A percentile compares a stretch with the other conserved stretches of the same genome.
These are phyloP conservation scores for Ridgeia piscesae DNA, from an alignment of 1,140 invertebrate genomes.

Conservation along the genomic window DNA sequence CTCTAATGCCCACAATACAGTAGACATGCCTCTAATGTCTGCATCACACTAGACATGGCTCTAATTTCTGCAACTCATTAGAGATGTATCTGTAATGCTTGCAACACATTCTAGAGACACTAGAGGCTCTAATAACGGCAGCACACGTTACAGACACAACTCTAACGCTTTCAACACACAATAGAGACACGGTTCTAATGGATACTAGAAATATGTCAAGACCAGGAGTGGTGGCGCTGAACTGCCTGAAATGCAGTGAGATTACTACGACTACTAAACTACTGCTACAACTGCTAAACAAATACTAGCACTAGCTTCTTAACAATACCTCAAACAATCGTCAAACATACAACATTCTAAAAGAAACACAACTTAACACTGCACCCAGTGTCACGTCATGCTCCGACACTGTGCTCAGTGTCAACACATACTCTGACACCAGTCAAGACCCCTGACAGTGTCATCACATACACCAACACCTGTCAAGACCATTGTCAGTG, in stretches of 20 bases:
- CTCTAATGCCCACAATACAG: too few relatives aligned
- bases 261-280: not conserved
- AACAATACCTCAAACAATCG: not conserved
- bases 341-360: not conserved
- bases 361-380: not conserved
- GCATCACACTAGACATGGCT: too few relatives aligned
- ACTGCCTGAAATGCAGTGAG: not conserved
- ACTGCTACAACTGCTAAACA: not conserved
- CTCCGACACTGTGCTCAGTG: not conserved
- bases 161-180: not conserved
- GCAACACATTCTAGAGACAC: too few relatives aligned
- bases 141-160: not conserved
- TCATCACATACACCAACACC: not conserved
- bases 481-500: not conserved
- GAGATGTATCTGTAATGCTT: not conserved
- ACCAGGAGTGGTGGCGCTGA: not conserved
- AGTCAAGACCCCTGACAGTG: too few relatives aligned
- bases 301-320: not conserved
- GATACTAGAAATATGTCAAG: not conserved
- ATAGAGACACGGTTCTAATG: not conserved
- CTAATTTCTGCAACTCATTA: too few relatives aligned
- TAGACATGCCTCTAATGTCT: too few relatives aligned
- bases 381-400: not conserved
- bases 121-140: too few relatives aligned
- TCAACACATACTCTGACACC: not conserved